Evolutionary conservation across 1,140 invertebrate genomes (phyloP).

Genomic region (Ceratina calcarata): DNA sequence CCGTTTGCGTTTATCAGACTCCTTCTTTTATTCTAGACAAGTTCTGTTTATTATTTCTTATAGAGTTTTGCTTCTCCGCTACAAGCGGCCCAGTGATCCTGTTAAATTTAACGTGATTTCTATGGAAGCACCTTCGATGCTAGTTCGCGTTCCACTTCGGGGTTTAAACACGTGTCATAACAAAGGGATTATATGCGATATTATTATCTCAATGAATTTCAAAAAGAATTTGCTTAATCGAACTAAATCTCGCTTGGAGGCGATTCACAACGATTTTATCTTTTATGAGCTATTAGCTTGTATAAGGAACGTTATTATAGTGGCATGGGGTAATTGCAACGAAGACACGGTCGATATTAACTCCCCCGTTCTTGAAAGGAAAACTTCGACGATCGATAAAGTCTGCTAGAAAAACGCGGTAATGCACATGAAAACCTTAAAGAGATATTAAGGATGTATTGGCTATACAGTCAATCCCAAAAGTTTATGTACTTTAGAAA

Average conservation of each 20-base stretch:
- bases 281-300: too few species aligned
- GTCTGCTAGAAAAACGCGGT: neutral
- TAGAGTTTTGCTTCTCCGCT: neutral
- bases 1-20: too few species aligned
- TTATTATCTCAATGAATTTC: too few species aligned
- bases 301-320: too few species aligned
- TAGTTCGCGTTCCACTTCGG: conserved; percentile 1
- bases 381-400: conserved; percentile 47
- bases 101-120: conserved; percentile 48
- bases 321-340: neutral
- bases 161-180: conserved; percentile 13
- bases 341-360: conserved; percentile 37
- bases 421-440: conserved; percentile 23
- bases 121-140: conserved; percentile 36
- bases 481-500: too few species aligned
- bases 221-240: neutral
- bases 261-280: too few species aligned
- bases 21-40: neutral
- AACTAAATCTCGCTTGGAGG: too few species aligned
- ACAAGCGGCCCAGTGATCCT: conserved; percentile 1
- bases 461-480: too few species aligned
- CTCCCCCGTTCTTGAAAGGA: conserved; percentile 39
- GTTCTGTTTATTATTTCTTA: neutral
- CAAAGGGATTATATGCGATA: neutral
- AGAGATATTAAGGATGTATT: too few species aligned